A percentile compares a stretch with the other conserved stretches of the same genome.
phyloP scores from a whole-genome alignment of 1,140 invertebrate genomes.

The Solenopsis invicta region DNA sequence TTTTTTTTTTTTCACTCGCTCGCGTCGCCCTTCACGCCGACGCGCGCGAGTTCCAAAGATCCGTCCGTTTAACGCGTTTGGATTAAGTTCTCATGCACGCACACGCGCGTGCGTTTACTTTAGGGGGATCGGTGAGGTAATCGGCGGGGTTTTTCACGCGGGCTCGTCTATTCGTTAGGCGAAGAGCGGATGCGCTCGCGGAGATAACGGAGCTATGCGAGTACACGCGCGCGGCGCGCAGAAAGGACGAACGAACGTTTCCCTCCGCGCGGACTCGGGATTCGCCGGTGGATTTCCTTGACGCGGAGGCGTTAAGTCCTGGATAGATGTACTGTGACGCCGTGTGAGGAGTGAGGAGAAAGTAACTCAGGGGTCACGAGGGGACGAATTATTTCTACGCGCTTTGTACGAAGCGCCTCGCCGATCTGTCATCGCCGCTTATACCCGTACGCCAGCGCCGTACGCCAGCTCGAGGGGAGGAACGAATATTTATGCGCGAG shows the following conservation, averaged over 20 bases:
- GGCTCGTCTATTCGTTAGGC: slow-evolving; percentile 57
- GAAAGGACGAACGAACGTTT: slow-evolving; percentile 26
- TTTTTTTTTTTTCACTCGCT: background rate
- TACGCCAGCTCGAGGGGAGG: background rate
- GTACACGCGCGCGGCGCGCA: slow-evolving; percentile 36
- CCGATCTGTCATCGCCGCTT: slow-evolving; percentile 75
- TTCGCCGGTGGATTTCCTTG: slow-evolving; percentile 60
- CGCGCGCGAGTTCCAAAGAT: background rate
- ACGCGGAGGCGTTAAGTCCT: slow-evolving; percentile 64
- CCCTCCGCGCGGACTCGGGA: background rate
- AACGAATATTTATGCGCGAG: slow-evolving; percentile 58
- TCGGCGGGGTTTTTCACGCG: slow-evolving; percentile 62
- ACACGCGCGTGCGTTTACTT: slow-evolving; percentile 21
- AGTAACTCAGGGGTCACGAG: slow-evolving; percentile 70
- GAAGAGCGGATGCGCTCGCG: slow-evolving; percentile 57
- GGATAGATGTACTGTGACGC: slow-evolving; percentile 70
- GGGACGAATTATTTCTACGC: slow-evolving; percentile 71
- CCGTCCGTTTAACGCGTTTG: background rate
- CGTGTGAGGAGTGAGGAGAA: slow-evolving; percentile 8
- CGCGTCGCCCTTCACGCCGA: slow-evolving; percentile 4
- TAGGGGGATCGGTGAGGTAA: slow-evolving; percentile 35
- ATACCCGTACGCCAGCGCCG: slow-evolving; percentile 18
- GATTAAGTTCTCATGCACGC: slow-evolving; percentile 33
- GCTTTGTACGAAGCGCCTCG: slow-evolving; percentile 61
- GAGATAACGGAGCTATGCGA: slow-evolving; percentile 73